Conservation (phyloP, 2,888 invertebrate genomes). For the Stratiomys singularior region DNA sequence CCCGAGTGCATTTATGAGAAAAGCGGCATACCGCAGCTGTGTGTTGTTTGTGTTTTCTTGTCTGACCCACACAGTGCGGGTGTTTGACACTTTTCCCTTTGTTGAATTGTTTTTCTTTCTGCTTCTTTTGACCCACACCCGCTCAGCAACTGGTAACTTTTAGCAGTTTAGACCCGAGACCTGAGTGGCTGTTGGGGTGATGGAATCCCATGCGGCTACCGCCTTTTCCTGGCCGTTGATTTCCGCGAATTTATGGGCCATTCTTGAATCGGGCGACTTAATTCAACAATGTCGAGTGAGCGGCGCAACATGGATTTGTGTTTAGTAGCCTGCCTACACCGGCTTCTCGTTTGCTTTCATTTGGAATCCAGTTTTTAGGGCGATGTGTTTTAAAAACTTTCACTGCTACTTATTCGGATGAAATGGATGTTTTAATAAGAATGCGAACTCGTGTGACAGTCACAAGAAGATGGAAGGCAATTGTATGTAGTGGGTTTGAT, state of each 20-base stretch:
- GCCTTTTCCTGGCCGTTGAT: too few species aligned
- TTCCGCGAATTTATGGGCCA: too few species aligned
- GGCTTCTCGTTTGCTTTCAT: not conserved
- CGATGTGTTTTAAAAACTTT: not conserved
- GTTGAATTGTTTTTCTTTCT: not conserved
- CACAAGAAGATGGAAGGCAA: too few species aligned
- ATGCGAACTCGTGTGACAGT: too few species aligned
- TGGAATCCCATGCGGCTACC: too few species aligned
- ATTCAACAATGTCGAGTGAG: too few species aligned
- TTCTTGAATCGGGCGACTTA: too few species aligned
- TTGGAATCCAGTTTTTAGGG: not conserved
- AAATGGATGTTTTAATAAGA: too few species aligned
- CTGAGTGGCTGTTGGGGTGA: too few species aligned
- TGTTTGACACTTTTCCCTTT: slow-evolving; percentile 7
- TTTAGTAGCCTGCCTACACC: not conserved
- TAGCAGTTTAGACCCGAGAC: not conserved
- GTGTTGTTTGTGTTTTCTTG: not conserved
- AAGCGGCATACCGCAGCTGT: not conserved
- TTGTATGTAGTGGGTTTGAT: too few species aligned
- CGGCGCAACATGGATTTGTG: too few species aligned
- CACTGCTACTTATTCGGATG: not conserved
- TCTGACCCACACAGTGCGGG: not conserved
- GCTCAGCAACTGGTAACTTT: not conserved
- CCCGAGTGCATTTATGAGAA: too few species aligned
- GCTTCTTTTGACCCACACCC: not conserved